Evolutionary conservation across 2,113 vertebrate genomes (phyloP).

Genomic region (Tinamus guttatus): DNA sequence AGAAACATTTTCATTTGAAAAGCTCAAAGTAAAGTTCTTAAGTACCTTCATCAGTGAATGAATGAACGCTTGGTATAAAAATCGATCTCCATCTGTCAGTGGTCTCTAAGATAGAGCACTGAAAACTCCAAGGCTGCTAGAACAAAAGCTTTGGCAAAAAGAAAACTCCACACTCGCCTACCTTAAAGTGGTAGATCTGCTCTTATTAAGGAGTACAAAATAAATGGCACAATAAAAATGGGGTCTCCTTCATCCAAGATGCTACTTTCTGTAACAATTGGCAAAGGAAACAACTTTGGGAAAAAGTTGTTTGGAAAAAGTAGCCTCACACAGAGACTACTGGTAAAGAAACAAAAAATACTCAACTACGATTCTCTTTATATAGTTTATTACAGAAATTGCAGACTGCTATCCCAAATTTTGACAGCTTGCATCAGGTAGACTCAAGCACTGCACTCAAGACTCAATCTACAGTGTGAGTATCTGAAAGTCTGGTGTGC

Average conservation of each 20-base stretch:
- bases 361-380: rapidly evolving
- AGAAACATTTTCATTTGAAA: not conserved
- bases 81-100: not conserved
- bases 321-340: not conserved
- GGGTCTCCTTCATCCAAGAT: not conserved
- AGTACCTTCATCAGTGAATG: not conserved
- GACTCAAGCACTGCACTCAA: not conserved
- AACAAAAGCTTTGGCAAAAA: not conserved
- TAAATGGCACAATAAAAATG: not conserved
- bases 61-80: not conserved
- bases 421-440: not conserved
- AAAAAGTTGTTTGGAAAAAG: not conserved
- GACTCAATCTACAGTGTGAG: not conserved
- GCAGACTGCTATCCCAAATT: not conserved
- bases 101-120: not conserved
- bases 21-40: not conserved
- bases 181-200: not conserved
- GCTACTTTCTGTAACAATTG: not conserved
- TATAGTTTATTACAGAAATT: not conserved
- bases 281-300: not conserved
- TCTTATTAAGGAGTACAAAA: not conserved
- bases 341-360: not conserved
- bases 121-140: not conserved
- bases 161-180: not conserved
- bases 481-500: not conserved